Evolutionary conservation across 1,140 invertebrate species (phyloP), one percentile per base, ranked within the genome.

Genomic region (Orchesella cincta): DNA sequence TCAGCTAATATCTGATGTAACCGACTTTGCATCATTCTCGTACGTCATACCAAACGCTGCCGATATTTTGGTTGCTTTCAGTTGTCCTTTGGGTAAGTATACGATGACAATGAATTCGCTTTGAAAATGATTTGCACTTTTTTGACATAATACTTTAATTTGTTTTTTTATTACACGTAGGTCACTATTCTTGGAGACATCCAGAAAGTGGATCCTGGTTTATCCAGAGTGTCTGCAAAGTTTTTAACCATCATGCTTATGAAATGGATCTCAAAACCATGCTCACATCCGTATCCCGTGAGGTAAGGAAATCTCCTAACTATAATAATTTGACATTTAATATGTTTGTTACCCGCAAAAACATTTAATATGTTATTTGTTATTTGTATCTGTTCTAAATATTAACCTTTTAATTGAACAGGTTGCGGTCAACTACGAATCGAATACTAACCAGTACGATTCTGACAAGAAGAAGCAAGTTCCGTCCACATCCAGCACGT

Each of bases 51-150:
- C 97, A 16, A 89, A 91, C 76, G 93, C 96, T 86, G 96, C 96
- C 28, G 96, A 98, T 85, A 96, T 98, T 86, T 87, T 98, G 16
- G 93, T 98, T 83, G 93, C 92, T 20, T 98, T 96, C 85, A 97
- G 95, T 12, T 97, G 96, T 29, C 92, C 98, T 75, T 93, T 95
- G 85, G 95, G 95, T 91, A 85, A 82, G 35, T 73, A 29, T 0
- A 5, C 12, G 31, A 2, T n/a, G n/a, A n/a, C n/a, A n/a, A n/a
- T n/a, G n/a, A n/a, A n/a, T n/a, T n/a, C n/a, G n/a, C 46, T 62
- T 29, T 73, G 29, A 20, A 51, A 20, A 5, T 39, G 31, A 62
- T 18, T 28, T 76, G 14, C 64, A 14, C 29, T 75, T 1, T 62
- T n/a, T 75, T 54, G 28, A 75, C 39, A 71, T 23, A 20, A 62